Conservation (phyloP, 2,797 vertebrate genomes). For the Acanthurus leucopareius region DNA sequence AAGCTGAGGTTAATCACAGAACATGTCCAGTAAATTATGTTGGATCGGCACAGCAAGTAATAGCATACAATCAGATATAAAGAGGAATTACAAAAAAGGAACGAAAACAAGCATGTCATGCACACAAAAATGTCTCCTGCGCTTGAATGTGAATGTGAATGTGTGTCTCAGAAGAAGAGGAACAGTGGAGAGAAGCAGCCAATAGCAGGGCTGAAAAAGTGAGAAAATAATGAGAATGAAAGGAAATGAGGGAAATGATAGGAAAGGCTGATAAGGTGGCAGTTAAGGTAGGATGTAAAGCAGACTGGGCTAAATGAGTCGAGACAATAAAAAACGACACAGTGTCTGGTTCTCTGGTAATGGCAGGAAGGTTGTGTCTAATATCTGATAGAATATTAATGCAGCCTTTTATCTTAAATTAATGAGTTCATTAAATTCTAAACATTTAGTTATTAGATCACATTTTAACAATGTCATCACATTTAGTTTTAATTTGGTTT, state of each 20-base stretch:
- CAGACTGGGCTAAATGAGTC: slow-evolving; percentile 70
- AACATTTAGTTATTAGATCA: slow-evolving; percentile 60
- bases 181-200: slow-evolving; percentile 19
- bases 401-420: slow-evolving; percentile 66
- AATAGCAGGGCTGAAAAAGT: slow-evolving; percentile 3
- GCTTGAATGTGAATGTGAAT: neutral
- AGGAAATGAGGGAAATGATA: slow-evolving; percentile 60
- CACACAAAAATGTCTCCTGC: slow-evolving; percentile 27
- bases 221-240: slow-evolving; percentile 43
- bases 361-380: slow-evolving; percentile 70
- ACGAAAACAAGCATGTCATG: slow-evolving; percentile 24
- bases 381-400: slow-evolving; percentile 77
- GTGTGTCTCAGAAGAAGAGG: slow-evolving; percentile 12
- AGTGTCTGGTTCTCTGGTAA: slow-evolving; percentile 51
- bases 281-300: slow-evolving; percentile 68
- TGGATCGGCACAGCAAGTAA: neutral
- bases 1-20: slow-evolving; percentile 41
- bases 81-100: slow-evolving; percentile 24
- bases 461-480: slow-evolving; percentile 40
- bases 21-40: slow-evolving; percentile 26
- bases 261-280: slow-evolving; percentile 50
- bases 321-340: slow-evolving; percentile 58
- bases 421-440: slow-evolving; percentile 75
- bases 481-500: slow-evolving; percentile 55
- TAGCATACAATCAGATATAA: slow-evolving; percentile 16